A percentile compares a stretch with the other conserved stretches of the same genome.
These are phyloP conservation scores for Struthidea cinerea DNA, from an alignment of 2,113 vertebrate species.

Conservation along the genomic window DNA sequence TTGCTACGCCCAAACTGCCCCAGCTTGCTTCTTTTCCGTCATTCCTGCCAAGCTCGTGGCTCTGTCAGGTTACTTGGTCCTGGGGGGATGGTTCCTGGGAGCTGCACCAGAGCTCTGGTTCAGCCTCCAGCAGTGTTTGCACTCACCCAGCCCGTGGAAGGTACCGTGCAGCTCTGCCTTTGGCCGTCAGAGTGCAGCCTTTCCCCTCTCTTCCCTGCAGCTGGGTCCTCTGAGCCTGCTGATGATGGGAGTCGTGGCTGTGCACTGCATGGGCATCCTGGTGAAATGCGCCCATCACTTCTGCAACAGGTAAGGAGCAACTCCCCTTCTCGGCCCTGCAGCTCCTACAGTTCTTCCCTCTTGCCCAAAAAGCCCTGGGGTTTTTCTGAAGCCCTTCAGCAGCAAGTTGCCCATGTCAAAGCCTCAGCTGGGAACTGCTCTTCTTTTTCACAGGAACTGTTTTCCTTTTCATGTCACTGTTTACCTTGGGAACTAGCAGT, in stretches of 20 bases:
- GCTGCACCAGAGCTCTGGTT: background rate
- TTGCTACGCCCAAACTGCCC: background rate
- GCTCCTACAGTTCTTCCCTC: background rate
- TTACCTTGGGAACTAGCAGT: background rate
- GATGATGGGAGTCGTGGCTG: conserved; percentile 85
- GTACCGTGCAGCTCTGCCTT: background rate
- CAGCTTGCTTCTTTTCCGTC: background rate
- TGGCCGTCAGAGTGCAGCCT: conserved; percentile 44
- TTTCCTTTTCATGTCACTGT: background rate
- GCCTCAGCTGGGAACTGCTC: background rate
- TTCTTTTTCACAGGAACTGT: background rate
- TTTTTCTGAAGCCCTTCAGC: background rate
- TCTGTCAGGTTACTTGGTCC: background rate
- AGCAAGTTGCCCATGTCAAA: background rate
- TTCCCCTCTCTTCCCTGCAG: conserved; percentile 64
- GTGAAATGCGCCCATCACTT: conserved; percentile 91
- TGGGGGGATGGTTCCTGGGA: background rate
- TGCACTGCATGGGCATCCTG: conserved; percentile 93
- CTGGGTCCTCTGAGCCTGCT: conserved; percentile 90
- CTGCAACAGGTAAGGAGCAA: conserved; percentile 82
- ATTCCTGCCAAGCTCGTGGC: background rate
- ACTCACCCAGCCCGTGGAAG: rapidly evolving
- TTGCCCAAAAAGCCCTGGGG: background rate
- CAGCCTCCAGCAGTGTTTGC: background rate
- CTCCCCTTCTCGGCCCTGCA: background rate